These are phyloP conservation scores for Littorina saxatilis DNA, from an alignment of 1,140 invertebrate species.

Conservation along the genomic window DNA sequence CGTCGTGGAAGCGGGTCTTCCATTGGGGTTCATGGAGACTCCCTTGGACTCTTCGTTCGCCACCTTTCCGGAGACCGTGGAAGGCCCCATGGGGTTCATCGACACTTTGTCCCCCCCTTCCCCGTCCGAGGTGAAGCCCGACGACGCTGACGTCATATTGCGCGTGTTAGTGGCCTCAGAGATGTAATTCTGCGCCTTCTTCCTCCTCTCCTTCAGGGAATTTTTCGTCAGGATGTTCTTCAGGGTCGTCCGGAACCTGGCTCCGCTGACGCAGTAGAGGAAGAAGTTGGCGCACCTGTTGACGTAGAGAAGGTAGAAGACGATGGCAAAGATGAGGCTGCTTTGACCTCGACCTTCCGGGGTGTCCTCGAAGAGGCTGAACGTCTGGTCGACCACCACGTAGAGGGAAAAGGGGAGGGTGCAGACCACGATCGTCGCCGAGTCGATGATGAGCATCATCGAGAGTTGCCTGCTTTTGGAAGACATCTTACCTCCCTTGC, in stretches of 20 bases:
- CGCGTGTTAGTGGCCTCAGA: constrained; percentile 19
- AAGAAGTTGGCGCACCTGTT: constrained; percentile 67
- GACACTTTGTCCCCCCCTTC: background rate
- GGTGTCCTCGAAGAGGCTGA: constrained; percentile 30
- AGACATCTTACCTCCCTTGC: background rate
- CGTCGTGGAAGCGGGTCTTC: background rate
- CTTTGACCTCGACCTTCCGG: constrained; percentile 33
- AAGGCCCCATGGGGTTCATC: constrained; percentile 5
- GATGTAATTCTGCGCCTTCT: constrained; percentile 13
- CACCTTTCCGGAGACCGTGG: background rate
- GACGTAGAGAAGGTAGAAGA: constrained; percentile 66
- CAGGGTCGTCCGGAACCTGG: constrained; percentile 57
- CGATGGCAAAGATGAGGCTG: constrained; percentile 52
- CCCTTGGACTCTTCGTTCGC: background rate
- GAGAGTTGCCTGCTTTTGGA: constrained; percentile 55
- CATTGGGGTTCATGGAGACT: background rate
- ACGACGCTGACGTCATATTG: background rate
- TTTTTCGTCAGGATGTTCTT: constrained; percentile 22
- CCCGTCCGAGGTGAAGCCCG: background rate
- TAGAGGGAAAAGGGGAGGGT: constrained; percentile 62
- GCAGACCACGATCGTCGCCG: constrained; percentile 59
- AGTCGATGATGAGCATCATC: constrained; percentile 63
- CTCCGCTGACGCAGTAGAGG: constrained; percentile 66
- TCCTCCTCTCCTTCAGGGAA: background rate
- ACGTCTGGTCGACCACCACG: constrained; percentile 39